Conservation (phyloP, 2,888 invertebrate species). For the Eueremaeus valkanovi region DNA sequence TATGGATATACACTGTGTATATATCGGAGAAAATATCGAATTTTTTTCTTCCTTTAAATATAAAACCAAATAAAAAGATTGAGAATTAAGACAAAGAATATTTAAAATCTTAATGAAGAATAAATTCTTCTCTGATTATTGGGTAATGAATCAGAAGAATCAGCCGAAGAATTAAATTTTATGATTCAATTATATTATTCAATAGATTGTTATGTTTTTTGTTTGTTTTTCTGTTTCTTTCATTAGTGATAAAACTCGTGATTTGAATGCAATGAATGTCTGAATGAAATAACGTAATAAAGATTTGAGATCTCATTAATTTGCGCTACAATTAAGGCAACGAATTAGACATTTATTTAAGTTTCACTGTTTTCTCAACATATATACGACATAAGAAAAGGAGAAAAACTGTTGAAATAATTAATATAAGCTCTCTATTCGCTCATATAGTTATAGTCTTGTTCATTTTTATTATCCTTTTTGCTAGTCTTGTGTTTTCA, state of each 20-base stretch:
- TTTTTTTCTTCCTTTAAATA: no score
- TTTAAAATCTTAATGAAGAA: neutral
- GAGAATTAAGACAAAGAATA: neutral
- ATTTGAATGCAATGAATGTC: conserved; percentile 10
- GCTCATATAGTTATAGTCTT: no score
- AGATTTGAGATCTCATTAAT: conserved; percentile 13
- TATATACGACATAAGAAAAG: neutral
- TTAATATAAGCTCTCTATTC: neutral
- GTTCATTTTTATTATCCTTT: no score
- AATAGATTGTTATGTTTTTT: conserved; percentile 3
- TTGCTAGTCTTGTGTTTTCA: neutral
- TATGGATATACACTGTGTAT: no score
- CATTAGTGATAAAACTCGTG: neutral
- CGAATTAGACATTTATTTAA: conserved; percentile 17
- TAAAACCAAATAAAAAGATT: neutral
- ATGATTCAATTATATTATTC: neutral
- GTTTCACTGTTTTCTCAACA: conserved; percentile 10
- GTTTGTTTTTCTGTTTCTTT: neutral
- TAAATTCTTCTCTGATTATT: neutral
- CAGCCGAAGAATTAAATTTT: neutral
- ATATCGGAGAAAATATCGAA: neutral
- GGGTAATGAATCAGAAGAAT: neutral
- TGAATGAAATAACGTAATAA: neutral
- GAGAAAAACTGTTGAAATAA: conserved; percentile 15
- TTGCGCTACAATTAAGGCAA: conserved; percentile 8